A percentile compares a stretch with the other conserved stretches of the same genome.
These are phyloP conservation scores for Glaucopsyche alexis DNA, from an alignment of 2,888 invertebrate genomes.

Conservation along the genomic window DNA sequence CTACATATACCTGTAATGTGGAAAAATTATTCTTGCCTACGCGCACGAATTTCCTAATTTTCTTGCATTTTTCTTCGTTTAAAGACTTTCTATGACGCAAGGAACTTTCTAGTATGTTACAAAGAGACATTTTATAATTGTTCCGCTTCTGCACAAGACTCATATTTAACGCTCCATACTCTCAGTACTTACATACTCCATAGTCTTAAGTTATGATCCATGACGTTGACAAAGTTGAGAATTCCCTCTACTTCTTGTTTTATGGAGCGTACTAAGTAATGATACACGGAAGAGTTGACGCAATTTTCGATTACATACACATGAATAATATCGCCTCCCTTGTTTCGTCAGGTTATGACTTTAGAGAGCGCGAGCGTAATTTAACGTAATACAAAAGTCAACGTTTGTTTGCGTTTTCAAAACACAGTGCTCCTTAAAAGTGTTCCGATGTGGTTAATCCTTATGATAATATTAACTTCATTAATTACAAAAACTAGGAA, in stretches of 20 bases:
- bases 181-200: conserved; percentile 43
- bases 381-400: not conserved
- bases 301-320: conserved; percentile 28
- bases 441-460: too few relatives aligned
- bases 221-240: conserved; percentile 57
- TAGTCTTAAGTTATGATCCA: conserved; percentile 49
- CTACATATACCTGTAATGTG: too few relatives aligned
- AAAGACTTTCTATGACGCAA: too few relatives aligned
- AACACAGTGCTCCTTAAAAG: too few relatives aligned
- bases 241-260: conserved; percentile 49
- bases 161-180: conserved; percentile 42
- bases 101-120: too few relatives aligned
- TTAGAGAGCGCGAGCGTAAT: not conserved
- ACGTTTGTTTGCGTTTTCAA: not conserved
- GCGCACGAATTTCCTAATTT: too few relatives aligned
- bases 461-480: too few relatives aligned
- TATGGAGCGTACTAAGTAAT: conserved; percentile 44
- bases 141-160: conserved; percentile 17
- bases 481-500: too few relatives aligned
- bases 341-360: not conserved
- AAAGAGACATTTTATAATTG: not conserved
- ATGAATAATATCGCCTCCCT: conserved; percentile 2
- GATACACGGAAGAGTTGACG: conserved; percentile 15
- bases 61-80: too few relatives aligned
- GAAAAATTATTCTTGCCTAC: too few relatives aligned